These are phyloP conservation scores for Ooceraea biroi DNA, from an alignment of 1,140 invertebrate species.

Conservation along the genomic window DNA sequence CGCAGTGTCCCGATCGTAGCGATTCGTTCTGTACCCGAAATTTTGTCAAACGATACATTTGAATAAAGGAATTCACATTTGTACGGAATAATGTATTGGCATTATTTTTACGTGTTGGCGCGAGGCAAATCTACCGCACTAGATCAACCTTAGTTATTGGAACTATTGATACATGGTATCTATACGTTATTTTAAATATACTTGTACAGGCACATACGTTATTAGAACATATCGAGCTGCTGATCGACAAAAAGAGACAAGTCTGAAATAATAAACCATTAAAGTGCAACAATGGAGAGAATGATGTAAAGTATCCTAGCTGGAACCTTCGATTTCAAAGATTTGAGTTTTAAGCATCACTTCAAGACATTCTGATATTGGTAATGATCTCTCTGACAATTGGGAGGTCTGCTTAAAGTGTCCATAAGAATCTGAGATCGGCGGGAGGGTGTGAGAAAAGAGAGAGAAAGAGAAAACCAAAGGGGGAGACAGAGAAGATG, in stretches of 20 bases:
- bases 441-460: not conserved
- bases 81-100: conserved; percentile 61
- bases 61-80: conserved; percentile 76
- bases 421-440: not conserved
- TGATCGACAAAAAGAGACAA: conserved; percentile 20
- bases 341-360: conserved; percentile 10
- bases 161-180: not conserved
- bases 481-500: not conserved
- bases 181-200: not conserved
- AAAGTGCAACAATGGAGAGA: conserved; percentile 14
- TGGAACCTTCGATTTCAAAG: conserved; percentile 1
- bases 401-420: conserved; percentile 10
- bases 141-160: not conserved
- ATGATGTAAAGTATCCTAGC: not conserved
- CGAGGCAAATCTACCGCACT: not conserved
- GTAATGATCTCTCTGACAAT: conserved; percentile 21
- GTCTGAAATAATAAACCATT: not conserved
- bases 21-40: conserved; percentile 60
- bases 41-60: conserved; percentile 70
- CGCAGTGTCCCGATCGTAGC: conserved; percentile 55
- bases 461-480: not conserved
- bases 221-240: not conserved
- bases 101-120: conserved; percentile 22
- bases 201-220: not conserved
- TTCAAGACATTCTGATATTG: conserved; percentile 40